These are phyloP conservation scores for Pterobdella sp. DNA, from an alignment of 2,888 invertebrate genomes.

Conservation along the genomic window DNA sequence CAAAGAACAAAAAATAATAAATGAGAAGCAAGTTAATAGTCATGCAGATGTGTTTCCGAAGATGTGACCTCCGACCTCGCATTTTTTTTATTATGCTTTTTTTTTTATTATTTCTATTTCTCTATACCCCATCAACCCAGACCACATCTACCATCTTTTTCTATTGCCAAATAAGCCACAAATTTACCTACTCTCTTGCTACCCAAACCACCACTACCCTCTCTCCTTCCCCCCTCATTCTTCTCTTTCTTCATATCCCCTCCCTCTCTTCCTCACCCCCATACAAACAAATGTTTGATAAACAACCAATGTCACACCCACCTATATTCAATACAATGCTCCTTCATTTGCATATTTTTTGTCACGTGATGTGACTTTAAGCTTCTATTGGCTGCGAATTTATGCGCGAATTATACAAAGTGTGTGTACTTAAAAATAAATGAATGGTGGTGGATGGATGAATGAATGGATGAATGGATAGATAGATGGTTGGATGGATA, in stretches of 20 bases:
- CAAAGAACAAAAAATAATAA: background rate
- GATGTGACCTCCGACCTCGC: too few relatives aligned
- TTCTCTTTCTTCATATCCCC: background rate
- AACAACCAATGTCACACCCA: background rate
- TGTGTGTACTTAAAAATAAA: slow-evolving; percentile 5
- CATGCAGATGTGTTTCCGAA: background rate
- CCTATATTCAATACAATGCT: slow-evolving; percentile 11
- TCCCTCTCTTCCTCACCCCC: background rate
- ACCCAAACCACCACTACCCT: background rate
- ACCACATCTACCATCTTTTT: background rate
- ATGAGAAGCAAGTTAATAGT: background rate
- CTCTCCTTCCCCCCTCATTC: background rate
- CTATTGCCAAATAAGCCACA: background rate
- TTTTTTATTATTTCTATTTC: too few relatives aligned
- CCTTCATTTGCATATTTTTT: slow-evolving; percentile 8
- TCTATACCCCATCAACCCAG: background rate
- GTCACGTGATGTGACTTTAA: slow-evolving; percentile 12
- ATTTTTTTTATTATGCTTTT: too few relatives aligned
- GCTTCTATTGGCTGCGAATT: slow-evolving; percentile 11
- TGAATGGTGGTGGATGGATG: background rate
- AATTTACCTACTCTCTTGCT: background rate
- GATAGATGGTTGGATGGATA: background rate
- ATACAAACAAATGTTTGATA: background rate
- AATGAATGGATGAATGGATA: background rate
- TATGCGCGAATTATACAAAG: background rate